These are phyloP conservation scores for Microplitis manilae DNA, from an alignment of 2,888 invertebrate genomes.

Conservation along the genomic window DNA sequence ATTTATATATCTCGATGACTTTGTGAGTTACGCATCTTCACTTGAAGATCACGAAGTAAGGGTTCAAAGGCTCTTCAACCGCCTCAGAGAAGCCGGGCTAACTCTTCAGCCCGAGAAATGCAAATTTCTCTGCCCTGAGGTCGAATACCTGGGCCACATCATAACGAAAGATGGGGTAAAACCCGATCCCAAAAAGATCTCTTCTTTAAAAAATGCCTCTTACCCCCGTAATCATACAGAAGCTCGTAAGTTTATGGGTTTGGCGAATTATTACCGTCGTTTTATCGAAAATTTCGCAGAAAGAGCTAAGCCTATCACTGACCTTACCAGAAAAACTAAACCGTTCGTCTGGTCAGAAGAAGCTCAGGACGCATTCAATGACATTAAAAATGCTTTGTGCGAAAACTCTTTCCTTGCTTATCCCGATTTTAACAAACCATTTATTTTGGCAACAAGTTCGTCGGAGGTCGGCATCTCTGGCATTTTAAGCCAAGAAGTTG, in stretches of 20 bases:
- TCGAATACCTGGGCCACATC: neutral
- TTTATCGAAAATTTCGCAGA: too few relatives aligned
- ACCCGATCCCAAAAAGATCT: slow-evolving; percentile 2
- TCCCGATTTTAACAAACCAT: too few relatives aligned
- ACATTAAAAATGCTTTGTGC: too few relatives aligned
- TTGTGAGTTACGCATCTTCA: neutral
- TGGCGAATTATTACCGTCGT: neutral
- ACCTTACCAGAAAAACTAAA: too few relatives aligned
- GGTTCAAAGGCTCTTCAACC: neutral
- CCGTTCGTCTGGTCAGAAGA: too few relatives aligned
- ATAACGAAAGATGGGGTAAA: neutral
- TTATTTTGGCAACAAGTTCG: too few relatives aligned
- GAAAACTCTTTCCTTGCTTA: too few relatives aligned
- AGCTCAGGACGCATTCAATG: too few relatives aligned
- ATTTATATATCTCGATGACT: neutral
- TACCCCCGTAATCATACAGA: neutral
- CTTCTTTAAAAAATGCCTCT: neutral
- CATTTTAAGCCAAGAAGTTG: too few relatives aligned
- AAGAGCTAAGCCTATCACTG: too few relatives aligned
- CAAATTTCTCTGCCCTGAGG: neutral
- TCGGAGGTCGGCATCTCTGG: too few relatives aligned
- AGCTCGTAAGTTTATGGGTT: neutral
- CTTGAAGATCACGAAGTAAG: neutral
- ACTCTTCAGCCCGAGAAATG: neutral
- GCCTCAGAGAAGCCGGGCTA: neutral